These are phyloP conservation scores for Chondrosia reniformis DNA, from an alignment of 37 sponge, comb jelly and placozoan species.

Conservation along the genomic window DNA sequence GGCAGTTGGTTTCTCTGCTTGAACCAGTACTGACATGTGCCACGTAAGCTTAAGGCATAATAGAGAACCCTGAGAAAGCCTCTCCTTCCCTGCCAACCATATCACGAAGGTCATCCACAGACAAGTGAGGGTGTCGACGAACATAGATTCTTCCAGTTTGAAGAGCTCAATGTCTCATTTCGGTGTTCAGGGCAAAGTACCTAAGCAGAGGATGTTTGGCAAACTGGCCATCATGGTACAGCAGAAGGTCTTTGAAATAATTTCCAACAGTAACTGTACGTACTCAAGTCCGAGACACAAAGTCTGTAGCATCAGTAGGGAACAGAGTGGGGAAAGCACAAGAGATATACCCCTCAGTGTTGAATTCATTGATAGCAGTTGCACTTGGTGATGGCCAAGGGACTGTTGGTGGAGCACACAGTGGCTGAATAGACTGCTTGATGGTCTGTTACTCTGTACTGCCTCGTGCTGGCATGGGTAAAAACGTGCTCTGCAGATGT, in stretches of 20 bases:
- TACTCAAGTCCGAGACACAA: not conserved
- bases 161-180: not conserved
- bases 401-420: too few species aligned
- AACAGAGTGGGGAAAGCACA: constrained; percentile 7
- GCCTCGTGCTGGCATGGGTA: too few species aligned
- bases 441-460: too few species aligned
- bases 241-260: constrained; percentile 32
- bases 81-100: not conserved
- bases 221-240: constrained; percentile 39
- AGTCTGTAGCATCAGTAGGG: not conserved
- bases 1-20: not conserved
- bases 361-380: constrained; percentile 11
- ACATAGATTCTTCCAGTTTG: not conserved
- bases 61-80: not conserved
- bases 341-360: not conserved
- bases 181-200: not conserved
- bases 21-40: not conserved
- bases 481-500: too few species aligned
- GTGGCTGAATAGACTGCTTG: too few species aligned
- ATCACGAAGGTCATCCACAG: not conserved
- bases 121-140: not conserved
- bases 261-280: constrained; percentile 27
- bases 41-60: not conserved
- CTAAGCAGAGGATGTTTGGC: constrained; percentile 36
- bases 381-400: not conserved